Evolutionary conservation across 2,113 vertebrate species (phyloP).

Genomic region (Pangasianodon gigas): DNA sequence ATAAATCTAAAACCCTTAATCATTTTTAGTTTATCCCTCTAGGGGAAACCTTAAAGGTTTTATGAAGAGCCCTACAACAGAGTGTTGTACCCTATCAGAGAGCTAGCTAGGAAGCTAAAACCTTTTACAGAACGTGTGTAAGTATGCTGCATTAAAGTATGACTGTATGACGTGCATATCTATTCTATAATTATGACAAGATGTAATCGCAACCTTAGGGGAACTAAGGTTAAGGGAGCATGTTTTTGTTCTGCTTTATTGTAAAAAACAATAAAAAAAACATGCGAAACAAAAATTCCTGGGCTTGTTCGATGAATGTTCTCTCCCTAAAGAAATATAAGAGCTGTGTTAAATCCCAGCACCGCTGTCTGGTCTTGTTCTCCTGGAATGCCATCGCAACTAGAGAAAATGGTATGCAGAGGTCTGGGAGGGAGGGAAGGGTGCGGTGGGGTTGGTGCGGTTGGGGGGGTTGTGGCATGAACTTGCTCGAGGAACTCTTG

Average conservation of each 20-base stretch:
- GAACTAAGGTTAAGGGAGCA: background rate
- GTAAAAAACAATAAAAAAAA: background rate
- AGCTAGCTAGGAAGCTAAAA: background rate
- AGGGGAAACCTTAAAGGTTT: background rate
- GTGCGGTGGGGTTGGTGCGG: background rate
- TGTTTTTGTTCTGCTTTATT: background rate
- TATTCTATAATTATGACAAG: background rate
- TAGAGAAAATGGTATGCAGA: conserved; percentile 58
- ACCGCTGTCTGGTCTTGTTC: conserved; percentile 67
- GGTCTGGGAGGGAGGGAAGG: background rate
- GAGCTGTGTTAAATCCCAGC: conserved; percentile 58
- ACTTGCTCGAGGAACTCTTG: conserved; percentile 42
- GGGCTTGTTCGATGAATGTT: conserved; percentile 58
- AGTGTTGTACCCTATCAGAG: background rate
- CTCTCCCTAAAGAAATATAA: conserved; percentile 57
- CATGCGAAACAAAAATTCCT: conserved; percentile 39
- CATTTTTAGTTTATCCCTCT: background rate
- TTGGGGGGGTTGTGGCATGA: background rate
- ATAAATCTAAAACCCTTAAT: background rate
- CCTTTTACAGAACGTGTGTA: background rate
- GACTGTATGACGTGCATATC: background rate
- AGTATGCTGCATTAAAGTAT: background rate
- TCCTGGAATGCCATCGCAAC: conserved; percentile 61
- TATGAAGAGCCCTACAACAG: background rate
- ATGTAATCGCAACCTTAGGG: background rate